These are phyloP conservation scores for Ginglymostoma cirratum DNA, from an alignment of 2,113 vertebrate species.

Conservation along the genomic window DNA sequence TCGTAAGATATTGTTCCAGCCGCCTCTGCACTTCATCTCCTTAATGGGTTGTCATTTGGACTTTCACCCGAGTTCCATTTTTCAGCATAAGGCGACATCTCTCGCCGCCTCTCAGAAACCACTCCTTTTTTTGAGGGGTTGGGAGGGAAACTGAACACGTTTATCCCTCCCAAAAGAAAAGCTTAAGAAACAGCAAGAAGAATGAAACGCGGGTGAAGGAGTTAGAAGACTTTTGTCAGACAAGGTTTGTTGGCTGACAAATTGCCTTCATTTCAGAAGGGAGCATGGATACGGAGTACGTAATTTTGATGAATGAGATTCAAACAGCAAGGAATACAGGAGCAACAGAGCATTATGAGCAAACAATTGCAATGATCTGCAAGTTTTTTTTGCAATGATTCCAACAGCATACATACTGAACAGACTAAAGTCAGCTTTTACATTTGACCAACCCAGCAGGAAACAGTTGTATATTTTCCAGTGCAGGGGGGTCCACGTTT, in stretches of 20 bases:
- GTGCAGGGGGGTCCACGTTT: neutral
- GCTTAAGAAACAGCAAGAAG: neutral
- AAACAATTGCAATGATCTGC: constrained; percentile 30
- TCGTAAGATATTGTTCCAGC: neutral
- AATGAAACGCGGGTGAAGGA: neutral
- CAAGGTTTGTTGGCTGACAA: neutral
- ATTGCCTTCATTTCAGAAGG: constrained; percentile 19
- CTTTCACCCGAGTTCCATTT: neutral
- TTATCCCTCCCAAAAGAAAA: neutral
- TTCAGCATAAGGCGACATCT: no score
- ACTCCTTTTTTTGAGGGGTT: no score
- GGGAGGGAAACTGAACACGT: no score
- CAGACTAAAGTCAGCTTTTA: neutral
- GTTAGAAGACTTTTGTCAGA: constrained; percentile 3
- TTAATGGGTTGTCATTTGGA: neutral
- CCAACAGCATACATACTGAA: neutral
- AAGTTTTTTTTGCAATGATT: neutral
- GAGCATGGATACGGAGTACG: neutral
- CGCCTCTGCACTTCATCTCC: neutral
- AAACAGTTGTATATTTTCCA: no score
- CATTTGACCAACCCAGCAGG: neutral
- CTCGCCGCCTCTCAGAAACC: no score
- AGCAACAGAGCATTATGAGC: neutral
- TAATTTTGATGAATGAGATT: constrained; percentile 30
- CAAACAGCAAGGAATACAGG: neutral